These are phyloP conservation scores for Nothocercus julius DNA, from an alignment of 2,113 vertebrate species.

Conservation along the genomic window DNA sequence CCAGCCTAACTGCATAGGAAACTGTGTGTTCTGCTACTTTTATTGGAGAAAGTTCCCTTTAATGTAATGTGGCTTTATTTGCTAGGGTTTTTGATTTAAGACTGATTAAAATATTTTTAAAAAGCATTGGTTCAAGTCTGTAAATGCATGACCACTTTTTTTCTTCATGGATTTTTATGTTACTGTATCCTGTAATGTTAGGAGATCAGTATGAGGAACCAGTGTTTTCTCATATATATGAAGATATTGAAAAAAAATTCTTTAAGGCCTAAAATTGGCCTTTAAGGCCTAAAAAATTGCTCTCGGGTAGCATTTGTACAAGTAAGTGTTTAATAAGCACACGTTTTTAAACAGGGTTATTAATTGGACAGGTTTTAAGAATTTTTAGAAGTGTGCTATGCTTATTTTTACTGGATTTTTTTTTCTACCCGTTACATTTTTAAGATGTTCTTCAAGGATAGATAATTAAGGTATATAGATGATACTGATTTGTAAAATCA, in stretches of 20 bases:
- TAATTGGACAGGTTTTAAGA: not conserved
- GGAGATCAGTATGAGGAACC: not conserved
- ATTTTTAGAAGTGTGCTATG: not conserved
- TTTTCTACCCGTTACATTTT: not conserved
- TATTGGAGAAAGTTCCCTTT: not conserved
- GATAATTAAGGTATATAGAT: not conserved
- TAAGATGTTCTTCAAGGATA: not conserved
- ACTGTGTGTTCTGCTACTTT: not conserved
- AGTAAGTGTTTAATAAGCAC: not conserved
- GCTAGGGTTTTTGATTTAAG: not conserved
- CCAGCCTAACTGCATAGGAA: not conserved
- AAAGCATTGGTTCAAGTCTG: not conserved
- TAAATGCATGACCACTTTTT: not conserved
- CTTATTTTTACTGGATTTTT: not conserved
- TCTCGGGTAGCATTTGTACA: not conserved
- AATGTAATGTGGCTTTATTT: not conserved
- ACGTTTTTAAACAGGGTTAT: not conserved
- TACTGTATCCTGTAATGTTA: not conserved
- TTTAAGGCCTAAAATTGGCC: not conserved
- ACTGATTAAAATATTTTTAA: not conserved
- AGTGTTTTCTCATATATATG: not conserved
- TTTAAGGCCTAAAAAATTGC: not conserved
- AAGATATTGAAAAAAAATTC: not conserved
- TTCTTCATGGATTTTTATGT: not conserved
- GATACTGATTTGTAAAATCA: not conserved